Base-by-base conservation (phyloP, 2,888 invertebrate species). In the Fragum whitleyi region DNA sequence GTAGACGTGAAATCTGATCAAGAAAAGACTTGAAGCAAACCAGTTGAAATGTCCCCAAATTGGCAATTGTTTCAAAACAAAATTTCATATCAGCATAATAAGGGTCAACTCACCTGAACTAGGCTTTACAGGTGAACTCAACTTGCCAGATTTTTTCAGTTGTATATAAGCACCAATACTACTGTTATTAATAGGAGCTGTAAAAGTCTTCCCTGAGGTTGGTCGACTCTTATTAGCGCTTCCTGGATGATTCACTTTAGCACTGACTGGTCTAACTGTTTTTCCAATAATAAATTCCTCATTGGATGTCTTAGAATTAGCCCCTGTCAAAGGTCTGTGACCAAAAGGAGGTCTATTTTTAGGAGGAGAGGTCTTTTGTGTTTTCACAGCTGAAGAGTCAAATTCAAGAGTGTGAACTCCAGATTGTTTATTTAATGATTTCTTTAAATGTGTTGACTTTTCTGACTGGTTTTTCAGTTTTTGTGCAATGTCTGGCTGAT, bases 111-210 rank as follows among this genome's bases (percentile, higher is more conserved):
- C 21, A 51, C 53, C 69, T 28, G 51, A 26, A 26, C 26, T 61
- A 2, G 42, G 39, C 14, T 16, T 65, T 39, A 36, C n/a, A 42
- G 65, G 21, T 19, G 74, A 42, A 62, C 77, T 79, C 14, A 87
- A 73, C 73, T 89, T 87, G 72, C 91, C 88, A 21, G 88, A 82
- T 65, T 88, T 90, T 75, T 90, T 92, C 69, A 92, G 85, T 80
- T 92, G 89, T 26, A 88, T 80, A 74, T 92, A 92, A 19, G 92
- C 91, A 74, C 87, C 85, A 32, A 92, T 90, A 71, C 91, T 91
- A 61, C 88, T 90, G 2, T 87, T 77, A 74, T 90, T 90, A 1
- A 88, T 89, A 28, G 91, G 89, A 51, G 86, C 81, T 80, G 85
- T 88, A 21, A 79, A 69, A 57, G 57, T 39, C 39, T 83, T 84